Percentiles rank a stretch among this genome's conserved stretches.
These are phyloP conservation scores for Chauna torquata DNA, from an alignment of 2,113 vertebrate genomes.

Conservation along the genomic window DNA sequence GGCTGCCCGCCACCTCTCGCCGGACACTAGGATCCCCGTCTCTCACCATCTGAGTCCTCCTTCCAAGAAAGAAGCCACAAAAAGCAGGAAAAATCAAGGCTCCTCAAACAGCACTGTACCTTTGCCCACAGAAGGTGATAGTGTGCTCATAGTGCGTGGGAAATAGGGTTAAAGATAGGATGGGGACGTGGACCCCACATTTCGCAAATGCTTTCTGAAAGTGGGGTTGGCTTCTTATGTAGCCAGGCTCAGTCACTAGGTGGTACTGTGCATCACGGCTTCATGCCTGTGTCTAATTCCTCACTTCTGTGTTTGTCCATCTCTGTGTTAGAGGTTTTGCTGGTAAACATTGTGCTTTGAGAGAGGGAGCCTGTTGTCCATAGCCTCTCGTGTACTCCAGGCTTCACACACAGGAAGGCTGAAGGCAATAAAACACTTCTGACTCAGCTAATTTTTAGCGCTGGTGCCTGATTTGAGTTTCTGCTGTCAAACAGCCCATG, in stretches of 20 bases:
- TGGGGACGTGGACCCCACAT: neutral
- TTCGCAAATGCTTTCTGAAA: neutral
- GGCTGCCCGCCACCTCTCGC: neutral
- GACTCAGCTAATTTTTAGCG: neutral
- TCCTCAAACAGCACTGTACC: neutral
- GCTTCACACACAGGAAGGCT: neutral
- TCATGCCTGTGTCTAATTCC: neutral
- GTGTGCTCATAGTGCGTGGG: accelerated
- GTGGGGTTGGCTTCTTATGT: neutral
- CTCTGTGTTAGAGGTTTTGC: neutral
- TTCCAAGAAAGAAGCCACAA: neutral
- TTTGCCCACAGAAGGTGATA: accelerated
- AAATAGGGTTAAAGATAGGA: neutral
- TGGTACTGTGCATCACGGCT: conserved; percentile 67
- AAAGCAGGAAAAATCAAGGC: neutral
- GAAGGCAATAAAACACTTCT: neutral
- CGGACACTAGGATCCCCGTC: neutral
- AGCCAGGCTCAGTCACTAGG: conserved; percentile 61
- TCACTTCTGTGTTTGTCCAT: neutral
- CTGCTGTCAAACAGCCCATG: neutral
- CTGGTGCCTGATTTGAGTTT: neutral
- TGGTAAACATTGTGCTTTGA: neutral
- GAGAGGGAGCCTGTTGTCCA: neutral
- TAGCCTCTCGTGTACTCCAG: neutral
- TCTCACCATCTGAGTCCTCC: neutral